Conservation (phyloP, 2,797 vertebrate species). For the Enteromius trimaculatus region DNA sequence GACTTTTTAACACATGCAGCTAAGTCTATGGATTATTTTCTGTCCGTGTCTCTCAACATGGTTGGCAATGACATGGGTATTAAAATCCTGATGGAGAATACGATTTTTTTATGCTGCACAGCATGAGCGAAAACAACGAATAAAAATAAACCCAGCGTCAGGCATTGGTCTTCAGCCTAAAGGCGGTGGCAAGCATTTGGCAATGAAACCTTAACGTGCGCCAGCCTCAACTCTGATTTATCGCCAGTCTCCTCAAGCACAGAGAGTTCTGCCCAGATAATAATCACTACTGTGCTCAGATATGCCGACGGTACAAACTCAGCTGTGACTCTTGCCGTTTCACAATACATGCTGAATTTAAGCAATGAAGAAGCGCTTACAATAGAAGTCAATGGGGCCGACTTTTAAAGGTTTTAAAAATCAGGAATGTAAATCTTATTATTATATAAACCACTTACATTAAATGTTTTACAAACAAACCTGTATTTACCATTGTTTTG, state of each 20-base stretch:
- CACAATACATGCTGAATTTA: constrained; percentile 14
- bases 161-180: constrained; percentile 48
- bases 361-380: neutral
- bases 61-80: constrained; percentile 11
- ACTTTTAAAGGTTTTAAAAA: neutral
- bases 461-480: neutral
- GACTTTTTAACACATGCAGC: constrained; percentile 34
- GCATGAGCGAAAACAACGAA: constrained; percentile 27
- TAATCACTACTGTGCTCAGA: constrained; percentile 49
- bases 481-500: neutral
- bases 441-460: neutral
- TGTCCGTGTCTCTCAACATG: constrained; percentile 15
- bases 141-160: constrained; percentile 47
- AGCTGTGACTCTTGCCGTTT: constrained; percentile 2
- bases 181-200: constrained; percentile 52
- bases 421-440: neutral
- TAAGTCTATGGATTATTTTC: constrained; percentile 38
- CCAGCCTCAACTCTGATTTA: constrained; percentile 55
- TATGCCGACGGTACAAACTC: constrained; percentile 42
- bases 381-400: neutral
- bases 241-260: constrained; percentile 43
- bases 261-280: constrained; percentile 48
- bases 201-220: constrained; percentile 39
- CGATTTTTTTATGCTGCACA: constrained; percentile 10
- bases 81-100: constrained; percentile 35